Conservation (phyloP, 2,113 vertebrate species). For the Lanius collurio region DNA sequence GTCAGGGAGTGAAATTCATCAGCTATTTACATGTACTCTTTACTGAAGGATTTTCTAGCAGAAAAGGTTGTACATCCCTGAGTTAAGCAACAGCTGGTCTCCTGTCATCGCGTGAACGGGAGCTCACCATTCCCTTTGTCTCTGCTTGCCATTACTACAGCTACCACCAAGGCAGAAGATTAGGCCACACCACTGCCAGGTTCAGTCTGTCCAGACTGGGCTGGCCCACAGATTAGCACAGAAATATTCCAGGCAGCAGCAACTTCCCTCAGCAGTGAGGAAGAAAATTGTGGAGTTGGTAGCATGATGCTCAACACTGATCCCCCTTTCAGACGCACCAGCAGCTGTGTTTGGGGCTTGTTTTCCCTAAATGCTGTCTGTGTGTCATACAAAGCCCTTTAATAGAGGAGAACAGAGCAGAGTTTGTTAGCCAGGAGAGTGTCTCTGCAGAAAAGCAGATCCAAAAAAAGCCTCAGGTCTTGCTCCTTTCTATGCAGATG, state of each 20-base stretch:
- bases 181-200: fast-evolving
- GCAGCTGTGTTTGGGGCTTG: neutral
- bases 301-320: neutral
- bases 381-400: neutral
- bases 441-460: neutral
- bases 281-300: neutral
- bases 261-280: neutral
- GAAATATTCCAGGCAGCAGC: neutral
- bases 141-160: neutral
- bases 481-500: neutral
- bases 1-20: neutral
- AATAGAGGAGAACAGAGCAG: neutral
- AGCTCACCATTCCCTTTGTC: neutral
- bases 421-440: neutral
- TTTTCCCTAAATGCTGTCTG: constrained; percentile 4
- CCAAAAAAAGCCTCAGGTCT: neutral
- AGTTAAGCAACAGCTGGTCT: neutral
- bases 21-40: neutral
- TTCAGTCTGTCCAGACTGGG: neutral
- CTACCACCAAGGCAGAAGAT: neutral
- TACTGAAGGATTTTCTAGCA: neutral
- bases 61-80: neutral
- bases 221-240: neutral
- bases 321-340: neutral
- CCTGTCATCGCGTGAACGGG: fast-evolving